These are phyloP conservation scores for Galaxias olidus DNA, from an alignment of 2,797 vertebrate species.

Conservation along the genomic window DNA sequence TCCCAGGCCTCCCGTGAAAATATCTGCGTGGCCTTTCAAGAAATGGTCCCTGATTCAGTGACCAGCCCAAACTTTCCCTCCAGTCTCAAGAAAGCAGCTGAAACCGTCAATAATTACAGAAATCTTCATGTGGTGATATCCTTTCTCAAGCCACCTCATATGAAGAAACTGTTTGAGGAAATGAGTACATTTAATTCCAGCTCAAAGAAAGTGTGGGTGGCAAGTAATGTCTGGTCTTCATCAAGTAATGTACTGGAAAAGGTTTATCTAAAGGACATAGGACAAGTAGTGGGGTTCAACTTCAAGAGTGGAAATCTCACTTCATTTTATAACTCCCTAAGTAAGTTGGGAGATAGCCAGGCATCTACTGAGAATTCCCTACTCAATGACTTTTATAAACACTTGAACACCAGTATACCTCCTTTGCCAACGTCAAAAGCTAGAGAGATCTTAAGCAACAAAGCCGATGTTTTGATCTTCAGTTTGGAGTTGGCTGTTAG, in stretches of 20 bases:
- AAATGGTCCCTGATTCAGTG: constrained; percentile 78
- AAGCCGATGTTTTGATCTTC: constrained; percentile 61
- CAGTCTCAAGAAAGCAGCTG: constrained; percentile 60
- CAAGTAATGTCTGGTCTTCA: constrained; percentile 86
- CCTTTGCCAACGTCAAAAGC: constrained; percentile 1
- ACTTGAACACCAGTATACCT: constrained; percentile 3
- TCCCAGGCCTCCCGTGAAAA: constrained; percentile 71
- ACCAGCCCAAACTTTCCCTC: constrained; percentile 62
- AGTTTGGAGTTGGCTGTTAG: constrained; percentile 80
- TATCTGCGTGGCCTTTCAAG: constrained; percentile 86
- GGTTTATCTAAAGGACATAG: constrained; percentile 72
- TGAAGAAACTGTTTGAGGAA: constrained; percentile 71
- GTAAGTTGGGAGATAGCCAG: constrained; percentile 56
- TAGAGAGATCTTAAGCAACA: constrained; percentile 43
- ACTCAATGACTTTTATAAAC: constrained; percentile 63
- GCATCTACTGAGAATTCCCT: constrained; percentile 62
- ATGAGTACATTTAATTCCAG: constrained; percentile 73
- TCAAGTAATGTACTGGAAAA: constrained; percentile 65
- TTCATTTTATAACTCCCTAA: constrained; percentile 75
- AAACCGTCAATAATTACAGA: constrained; percentile 72
- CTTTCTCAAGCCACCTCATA: constrained; percentile 79
- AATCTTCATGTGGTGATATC: constrained; percentile 84
- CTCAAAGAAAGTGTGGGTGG: constrained; percentile 89
- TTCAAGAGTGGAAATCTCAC: constrained; percentile 79
- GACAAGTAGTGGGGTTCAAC: constrained; percentile 83